Percentiles rank a stretch among this genome's conserved stretches.
These are phyloP conservation scores for Aselliscus stoliczkanus DNA, from an alignment of 2,797 vertebrate genomes.

Conservation along the genomic window DNA sequence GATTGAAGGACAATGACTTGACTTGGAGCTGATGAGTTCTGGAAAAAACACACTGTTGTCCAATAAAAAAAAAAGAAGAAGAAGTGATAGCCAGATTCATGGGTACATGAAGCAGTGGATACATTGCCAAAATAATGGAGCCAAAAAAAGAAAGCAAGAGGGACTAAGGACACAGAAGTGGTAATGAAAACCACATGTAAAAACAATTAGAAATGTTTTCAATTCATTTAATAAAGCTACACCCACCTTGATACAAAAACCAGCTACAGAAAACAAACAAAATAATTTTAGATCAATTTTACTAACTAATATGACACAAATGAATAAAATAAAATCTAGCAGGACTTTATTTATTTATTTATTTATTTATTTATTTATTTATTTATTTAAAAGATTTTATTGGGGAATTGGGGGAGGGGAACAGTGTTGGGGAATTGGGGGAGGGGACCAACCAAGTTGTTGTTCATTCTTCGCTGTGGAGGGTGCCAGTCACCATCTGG, in stretches of 20 bases:
- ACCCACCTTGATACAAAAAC: not conserved
- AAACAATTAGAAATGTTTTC: not conserved
- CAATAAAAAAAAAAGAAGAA: no score
- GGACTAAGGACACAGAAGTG: not conserved
- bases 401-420: no score
- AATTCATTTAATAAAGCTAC: not conserved
- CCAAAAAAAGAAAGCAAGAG: not conserved
- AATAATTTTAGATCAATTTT: not conserved
- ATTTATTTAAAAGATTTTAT: no score
- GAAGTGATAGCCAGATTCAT: not conserved
- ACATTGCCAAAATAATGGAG: not conserved
- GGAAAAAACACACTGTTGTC: no score
- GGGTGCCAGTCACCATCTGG: no score
- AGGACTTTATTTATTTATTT: not conserved
- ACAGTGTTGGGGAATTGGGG: no score
- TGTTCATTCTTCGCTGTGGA: no score
- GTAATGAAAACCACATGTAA: not conserved
- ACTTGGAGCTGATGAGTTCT: no score
- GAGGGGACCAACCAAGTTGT: no score
- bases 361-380: no score
- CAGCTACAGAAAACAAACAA: not conserved
- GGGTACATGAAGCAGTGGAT: not conserved
- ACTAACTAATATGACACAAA: not conserved
- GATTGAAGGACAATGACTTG: no score
- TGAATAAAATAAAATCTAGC: not conserved